Conservation (phyloP, 2,888 invertebrate species). For the Apamea epomidion region DNA sequence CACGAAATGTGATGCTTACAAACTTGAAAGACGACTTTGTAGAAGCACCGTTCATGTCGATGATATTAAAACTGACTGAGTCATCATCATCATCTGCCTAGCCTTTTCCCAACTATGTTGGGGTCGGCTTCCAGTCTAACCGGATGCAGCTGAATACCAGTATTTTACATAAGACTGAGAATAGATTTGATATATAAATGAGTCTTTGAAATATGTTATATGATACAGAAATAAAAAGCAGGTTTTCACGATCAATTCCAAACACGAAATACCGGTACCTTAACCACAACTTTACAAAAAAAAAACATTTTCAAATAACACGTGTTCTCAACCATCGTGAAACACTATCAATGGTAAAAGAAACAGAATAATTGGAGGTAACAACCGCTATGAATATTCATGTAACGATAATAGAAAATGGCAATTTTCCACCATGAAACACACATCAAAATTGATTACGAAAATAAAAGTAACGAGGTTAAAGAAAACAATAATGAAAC, state of each 20-base stretch:
- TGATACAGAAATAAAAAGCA: neutral
- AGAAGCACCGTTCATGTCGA: constrained; percentile 2
- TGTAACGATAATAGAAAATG: constrained; percentile 13
- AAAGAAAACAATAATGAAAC: constrained; percentile 34
- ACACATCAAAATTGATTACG: constrained; percentile 26
- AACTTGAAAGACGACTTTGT: constrained; percentile 33
- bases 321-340: constrained; percentile 12
- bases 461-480: constrained; percentile 45
- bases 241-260: neutral
- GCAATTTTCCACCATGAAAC: constrained; percentile 30
- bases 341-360: constrained; percentile 13
- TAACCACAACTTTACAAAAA: neutral
- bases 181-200: neutral
- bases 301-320: constrained; percentile 1
- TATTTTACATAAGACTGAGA: too few relatives aligned
- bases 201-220: neutral
- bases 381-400: constrained; percentile 23
- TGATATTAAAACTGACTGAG: constrained; percentile 3
- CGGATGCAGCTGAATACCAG: too few relatives aligned
- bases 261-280: neutral
- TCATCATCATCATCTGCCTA: too few relatives aligned
- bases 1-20: constrained; percentile 21
- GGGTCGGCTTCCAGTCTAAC: too few relatives aligned
- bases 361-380: constrained; percentile 31
- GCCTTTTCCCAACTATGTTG: too few relatives aligned